Percentiles rank a stretch among this genome's conserved stretches.
phyloP scores from a whole-genome alignment of 1,140 invertebrate species.

The Prorops nasuta region DNA sequence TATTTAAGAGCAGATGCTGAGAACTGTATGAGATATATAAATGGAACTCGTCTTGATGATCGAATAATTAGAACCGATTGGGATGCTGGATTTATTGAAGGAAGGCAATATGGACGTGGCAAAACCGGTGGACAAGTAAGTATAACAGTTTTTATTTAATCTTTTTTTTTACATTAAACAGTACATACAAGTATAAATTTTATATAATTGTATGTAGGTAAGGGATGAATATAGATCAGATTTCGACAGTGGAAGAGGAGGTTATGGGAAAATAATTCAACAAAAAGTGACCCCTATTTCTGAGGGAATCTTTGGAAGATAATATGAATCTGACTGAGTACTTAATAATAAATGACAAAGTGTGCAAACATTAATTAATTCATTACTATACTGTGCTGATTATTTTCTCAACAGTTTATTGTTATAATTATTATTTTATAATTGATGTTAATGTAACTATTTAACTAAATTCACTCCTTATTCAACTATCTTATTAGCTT shows the following conservation, averaged over 20 bases:
- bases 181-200: too few relatives aligned
- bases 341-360: not conserved
- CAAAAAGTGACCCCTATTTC: conserved; percentile 66
- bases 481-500: too few relatives aligned
- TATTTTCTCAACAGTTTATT: conserved; percentile 9
- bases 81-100: conserved; percentile 99
- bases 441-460: too few relatives aligned
- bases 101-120: conserved; percentile 95
- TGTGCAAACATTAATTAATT: too few relatives aligned
- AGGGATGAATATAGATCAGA: conserved; percentile 98
- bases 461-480: too few relatives aligned
- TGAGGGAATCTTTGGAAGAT: conserved; percentile 32
- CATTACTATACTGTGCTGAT: conserved; percentile 3
- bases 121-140: conserved; percentile 96
- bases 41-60: conserved; percentile 96
- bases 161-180: too few relatives aligned
- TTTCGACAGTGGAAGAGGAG: conserved; percentile 93
- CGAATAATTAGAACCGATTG: conserved; percentile 97
- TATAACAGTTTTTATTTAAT: conserved; percentile 16
- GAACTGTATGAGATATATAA: conserved; percentile 93
- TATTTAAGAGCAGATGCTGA: conserved; percentile 87
- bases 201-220: too few relatives aligned
- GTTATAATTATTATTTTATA: too few relatives aligned
- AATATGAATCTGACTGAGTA: conserved; percentile 5
- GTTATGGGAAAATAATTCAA: conserved; percentile 93